phyloP scores from a whole-genome alignment of 2,888 invertebrate species.

The Diaperis boleti region DNA sequence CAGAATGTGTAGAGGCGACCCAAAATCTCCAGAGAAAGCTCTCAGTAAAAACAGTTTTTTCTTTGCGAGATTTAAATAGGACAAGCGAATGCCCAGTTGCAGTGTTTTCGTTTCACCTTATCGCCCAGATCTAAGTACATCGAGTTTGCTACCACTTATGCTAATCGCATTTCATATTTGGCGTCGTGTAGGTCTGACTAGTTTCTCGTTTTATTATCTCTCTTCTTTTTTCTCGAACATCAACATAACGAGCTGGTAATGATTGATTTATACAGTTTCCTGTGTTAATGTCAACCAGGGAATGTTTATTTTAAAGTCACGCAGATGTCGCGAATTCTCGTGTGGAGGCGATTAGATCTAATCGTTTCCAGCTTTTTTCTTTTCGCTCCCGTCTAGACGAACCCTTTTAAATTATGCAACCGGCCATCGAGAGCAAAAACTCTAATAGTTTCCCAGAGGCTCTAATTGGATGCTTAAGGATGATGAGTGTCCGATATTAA shows the following conservation, averaged over 20 bases:
- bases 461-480: constrained; percentile 37
- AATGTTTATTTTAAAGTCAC: constrained; percentile 4
- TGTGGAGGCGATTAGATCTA: constrained; percentile 15
- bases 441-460: constrained; percentile 33
- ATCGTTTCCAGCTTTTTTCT: constrained; percentile 16
- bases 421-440: constrained; percentile 27
- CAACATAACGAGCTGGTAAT: constrained; percentile 1
- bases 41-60: too few species aligned
- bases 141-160: neutral
- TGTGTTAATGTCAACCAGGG: neutral
- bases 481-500: constrained; percentile 40
- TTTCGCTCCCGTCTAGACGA: constrained; percentile 32
- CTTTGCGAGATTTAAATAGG: too few species aligned
- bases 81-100: too few species aligned
- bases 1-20: too few species aligned
- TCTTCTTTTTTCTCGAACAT: constrained; percentile 1
- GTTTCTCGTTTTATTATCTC: constrained; percentile 7
- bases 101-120: neutral
- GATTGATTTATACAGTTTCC: constrained; percentile 15
- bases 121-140: neutral
- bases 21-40: too few species aligned
- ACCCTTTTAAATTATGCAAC: constrained; percentile 32
- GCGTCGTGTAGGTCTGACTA: constrained; percentile 2
- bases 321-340: constrained; percentile 19
- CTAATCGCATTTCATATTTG: neutral